phyloP scores from a whole-genome alignment of 1,140 invertebrate genomes.

The Microplitis mediator region DNA sequence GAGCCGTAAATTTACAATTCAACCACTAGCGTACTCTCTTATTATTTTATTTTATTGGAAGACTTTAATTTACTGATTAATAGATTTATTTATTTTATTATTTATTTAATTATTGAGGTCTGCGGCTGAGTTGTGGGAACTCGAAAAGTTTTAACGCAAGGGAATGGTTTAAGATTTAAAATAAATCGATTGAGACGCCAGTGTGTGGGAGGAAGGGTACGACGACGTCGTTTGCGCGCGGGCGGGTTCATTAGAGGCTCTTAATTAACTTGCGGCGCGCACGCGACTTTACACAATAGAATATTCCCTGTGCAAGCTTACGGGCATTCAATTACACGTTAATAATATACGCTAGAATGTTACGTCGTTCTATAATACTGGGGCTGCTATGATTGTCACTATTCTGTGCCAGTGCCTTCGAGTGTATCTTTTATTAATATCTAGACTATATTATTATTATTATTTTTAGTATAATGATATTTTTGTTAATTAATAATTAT shows the following conservation, averaged over 20 bases:
- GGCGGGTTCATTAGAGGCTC: conserved; percentile 37
- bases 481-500: too few species aligned
- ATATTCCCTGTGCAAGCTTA: conserved; percentile 40
- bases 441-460: too few species aligned
- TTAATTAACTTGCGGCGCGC: conserved; percentile 39
- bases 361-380: conserved; percentile 1
- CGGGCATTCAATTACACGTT: conserved; percentile 37
- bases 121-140: background rate
- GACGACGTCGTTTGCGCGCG: conserved; percentile 29
- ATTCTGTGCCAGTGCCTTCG: background rate
- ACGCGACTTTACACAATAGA: conserved; percentile 40
- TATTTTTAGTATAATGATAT: too few species aligned
- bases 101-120: too few species aligned
- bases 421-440: background rate
- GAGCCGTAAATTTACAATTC: too few species aligned
- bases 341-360: conserved; percentile 33
- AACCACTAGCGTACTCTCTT: too few species aligned
- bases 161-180: conserved; percentile 53
- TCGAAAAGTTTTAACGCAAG: background rate
- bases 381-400: background rate
- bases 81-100: too few species aligned
- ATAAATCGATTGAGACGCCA: conserved; percentile 60
- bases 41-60: too few species aligned
- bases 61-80: too few species aligned
- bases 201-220: conserved; percentile 21